Evolutionary conservation across 2,888 invertebrate genomes (phyloP), one percentile per base, ranked within the genome.

Genomic region (Spilosoma lubricipeda): DNA sequence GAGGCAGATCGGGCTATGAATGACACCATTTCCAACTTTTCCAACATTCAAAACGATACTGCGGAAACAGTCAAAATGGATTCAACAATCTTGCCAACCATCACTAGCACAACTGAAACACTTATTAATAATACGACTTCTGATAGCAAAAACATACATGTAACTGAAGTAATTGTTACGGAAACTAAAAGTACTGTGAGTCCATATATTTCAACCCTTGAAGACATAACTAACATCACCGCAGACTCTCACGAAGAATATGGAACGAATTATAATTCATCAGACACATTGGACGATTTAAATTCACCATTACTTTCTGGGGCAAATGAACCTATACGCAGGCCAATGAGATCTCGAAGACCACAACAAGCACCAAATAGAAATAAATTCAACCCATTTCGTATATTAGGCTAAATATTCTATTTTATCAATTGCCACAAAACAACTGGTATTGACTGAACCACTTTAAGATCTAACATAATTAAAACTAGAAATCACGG

Each of bases 321-420:
- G 74, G 94, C 93, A 11, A 94, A 90, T 80, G 95, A 95, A 80
- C 94, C 95, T 5, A 75, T 93, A 30, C 95, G 92, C 65, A 89
- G 93, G 84, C 95, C 95, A 20, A 92, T 88, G 70, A 87, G 95
- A 70, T 93, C 93, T 52, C 90, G 95, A 76, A 93, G 94, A 86
- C 94, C 94, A 33, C 93, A 92, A 77, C 81, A 84, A 75, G 89
- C 89, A 75, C 91, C 89, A 52, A 93, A 90, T 85, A 89, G 92
- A 86, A 95, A 91, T 85, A 95, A 95, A 89, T 95, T 95, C 77
- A 95, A 95, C 79, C 95, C 95, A 76, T 94, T 95, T 84, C 95
- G 95, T 82, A 95, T 95, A 83, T 89, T 95, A 93, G 95, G 95
- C 88, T 95, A 94, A 85, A 80, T 74, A 74, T 66, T 63, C 73